Percentiles rank a stretch among this genome's conserved stretches.
These are phyloP conservation scores for Scleropages formosus DNA, from an alignment of 2,797 vertebrate species.

Conservation along the genomic window DNA sequence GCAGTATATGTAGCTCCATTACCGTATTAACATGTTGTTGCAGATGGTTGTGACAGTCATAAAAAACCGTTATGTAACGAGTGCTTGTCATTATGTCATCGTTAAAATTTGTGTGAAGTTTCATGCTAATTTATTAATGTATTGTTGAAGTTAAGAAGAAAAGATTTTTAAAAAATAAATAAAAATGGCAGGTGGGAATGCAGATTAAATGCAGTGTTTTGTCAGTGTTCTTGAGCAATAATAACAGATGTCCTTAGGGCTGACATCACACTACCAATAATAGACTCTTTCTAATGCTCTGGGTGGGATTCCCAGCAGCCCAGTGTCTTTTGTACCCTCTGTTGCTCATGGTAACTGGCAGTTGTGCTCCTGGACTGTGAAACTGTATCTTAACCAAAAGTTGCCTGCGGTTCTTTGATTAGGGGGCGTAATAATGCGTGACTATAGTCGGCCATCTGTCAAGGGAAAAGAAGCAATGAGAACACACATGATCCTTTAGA, in stretches of 20 bases:
- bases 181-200: not conserved
- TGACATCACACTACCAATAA: slow-evolving; percentile 16
- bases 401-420: slow-evolving; percentile 21
- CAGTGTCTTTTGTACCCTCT: not conserved
- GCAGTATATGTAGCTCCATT: slow-evolving; percentile 29
- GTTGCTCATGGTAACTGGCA: slow-evolving; percentile 13
- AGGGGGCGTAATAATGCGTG: not conserved
- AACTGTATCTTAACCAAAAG: slow-evolving; percentile 12
- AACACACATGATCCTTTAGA: not conserved
- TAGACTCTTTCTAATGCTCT: not conserved
- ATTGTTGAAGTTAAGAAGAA: not conserved
- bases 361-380: slow-evolving; percentile 11
- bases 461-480: slow-evolving; percentile 1
- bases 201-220: not conserved
- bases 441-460: not conserved
- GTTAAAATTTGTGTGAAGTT: not conserved
- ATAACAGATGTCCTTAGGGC: slow-evolving; percentile 21
- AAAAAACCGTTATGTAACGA: slow-evolving; percentile 37
- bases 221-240: slow-evolving; percentile 4
- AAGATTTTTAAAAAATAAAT: slow-evolving; percentile 18
- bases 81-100: slow-evolving; percentile 16
- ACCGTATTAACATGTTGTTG: slow-evolving; percentile 21
- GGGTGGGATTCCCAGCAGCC: not conserved
- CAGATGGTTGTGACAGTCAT: slow-evolving; percentile 20
- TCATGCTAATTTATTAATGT: slow-evolving; percentile 6